phyloP scores from a whole-genome alignment of 2,888 invertebrate species.

The Miltochrista miniata region DNA sequence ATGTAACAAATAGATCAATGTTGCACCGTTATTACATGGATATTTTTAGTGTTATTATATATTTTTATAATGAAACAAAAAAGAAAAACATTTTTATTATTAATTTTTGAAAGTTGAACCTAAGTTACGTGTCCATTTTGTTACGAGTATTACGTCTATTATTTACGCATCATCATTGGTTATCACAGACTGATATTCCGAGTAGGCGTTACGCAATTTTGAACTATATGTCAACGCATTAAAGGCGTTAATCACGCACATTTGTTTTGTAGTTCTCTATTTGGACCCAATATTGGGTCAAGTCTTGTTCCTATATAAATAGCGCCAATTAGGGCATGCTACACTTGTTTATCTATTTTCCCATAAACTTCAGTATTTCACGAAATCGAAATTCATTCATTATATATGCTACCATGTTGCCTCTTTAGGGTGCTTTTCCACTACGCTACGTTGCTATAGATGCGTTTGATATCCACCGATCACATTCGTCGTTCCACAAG shows the following conservation, averaged over 20 bases:
- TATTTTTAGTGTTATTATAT: slow-evolving; percentile 77
- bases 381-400: no score
- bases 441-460: no score
- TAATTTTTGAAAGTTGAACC: slow-evolving; percentile 51
- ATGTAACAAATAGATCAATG: slow-evolving; percentile 64
- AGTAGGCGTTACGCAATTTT: slow-evolving; percentile 29
- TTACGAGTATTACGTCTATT: slow-evolving; percentile 46
- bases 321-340: no score
- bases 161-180: slow-evolving; percentile 26
- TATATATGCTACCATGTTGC: no score
- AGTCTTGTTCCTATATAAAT: slow-evolving; percentile 37
- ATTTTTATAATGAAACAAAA: slow-evolving; percentile 73
- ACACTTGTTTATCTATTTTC: no score
- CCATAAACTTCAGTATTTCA: no score
- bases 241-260: slow-evolving; percentile 33
- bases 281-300: slow-evolving; percentile 21
- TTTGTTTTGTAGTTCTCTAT: slow-evolving; percentile 29
- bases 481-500: no score
- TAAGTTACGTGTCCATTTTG: slow-evolving; percentile 52
- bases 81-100: slow-evolving; percentile 55
- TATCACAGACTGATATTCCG: slow-evolving; percentile 46
- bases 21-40: slow-evolving; percentile 69
- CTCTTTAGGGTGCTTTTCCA: no score
- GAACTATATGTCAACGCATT: slow-evolving; percentile 21
- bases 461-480: no score